Percentiles rank a stretch among this genome's conserved stretches.
phyloP scores from a whole-genome alignment of 2,797 vertebrate species.

The Betta splendens region DNA sequence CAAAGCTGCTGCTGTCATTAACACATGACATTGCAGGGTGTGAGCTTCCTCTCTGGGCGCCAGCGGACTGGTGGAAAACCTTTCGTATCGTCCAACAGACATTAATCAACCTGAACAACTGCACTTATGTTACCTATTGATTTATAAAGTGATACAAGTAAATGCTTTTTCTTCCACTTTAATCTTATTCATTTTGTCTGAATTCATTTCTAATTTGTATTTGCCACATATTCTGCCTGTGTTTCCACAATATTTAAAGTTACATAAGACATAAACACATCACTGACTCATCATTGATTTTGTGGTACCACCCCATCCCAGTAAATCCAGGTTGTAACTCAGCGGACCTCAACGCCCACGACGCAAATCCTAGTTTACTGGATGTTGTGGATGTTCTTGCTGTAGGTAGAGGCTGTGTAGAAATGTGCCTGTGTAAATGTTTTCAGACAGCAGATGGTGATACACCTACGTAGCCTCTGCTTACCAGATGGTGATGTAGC shows the following conservation, averaged over 20 bases:
- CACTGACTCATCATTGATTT: not conserved
- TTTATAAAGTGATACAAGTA: too few relatives aligned
- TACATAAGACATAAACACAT: not conserved
- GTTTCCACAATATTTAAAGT: not conserved
- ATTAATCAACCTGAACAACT: not conserved
- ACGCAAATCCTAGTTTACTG: not conserved
- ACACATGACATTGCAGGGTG: conserved; percentile 41
- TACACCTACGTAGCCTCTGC: conserved; percentile 69
- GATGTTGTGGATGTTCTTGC: conserved; percentile 7
- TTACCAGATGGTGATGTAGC: conserved; percentile 65
- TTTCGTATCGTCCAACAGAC: conserved; percentile 15
- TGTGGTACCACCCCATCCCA: too few relatives aligned
- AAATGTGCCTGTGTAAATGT: conserved; percentile 50
- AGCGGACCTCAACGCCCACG: not conserved
- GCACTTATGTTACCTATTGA: not conserved
- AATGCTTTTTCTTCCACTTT: too few relatives aligned
- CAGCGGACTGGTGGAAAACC: conserved; percentile 1
- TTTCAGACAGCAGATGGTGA: conserved; percentile 73
- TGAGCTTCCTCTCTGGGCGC: conserved; percentile 1
- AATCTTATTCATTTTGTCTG: too few relatives aligned
- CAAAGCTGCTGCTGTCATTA: conserved; percentile 23
- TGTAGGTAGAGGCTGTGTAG: conserved; percentile 4
- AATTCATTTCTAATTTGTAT: too few relatives aligned
- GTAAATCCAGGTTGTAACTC: not conserved
- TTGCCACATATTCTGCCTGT: too few relatives aligned